A percentile compares a stretch with the other conserved stretches of the same genome.
phyloP scores from a whole-genome alignment of 2,113 vertebrate genomes.

The Falcunculus frontatus region DNA sequence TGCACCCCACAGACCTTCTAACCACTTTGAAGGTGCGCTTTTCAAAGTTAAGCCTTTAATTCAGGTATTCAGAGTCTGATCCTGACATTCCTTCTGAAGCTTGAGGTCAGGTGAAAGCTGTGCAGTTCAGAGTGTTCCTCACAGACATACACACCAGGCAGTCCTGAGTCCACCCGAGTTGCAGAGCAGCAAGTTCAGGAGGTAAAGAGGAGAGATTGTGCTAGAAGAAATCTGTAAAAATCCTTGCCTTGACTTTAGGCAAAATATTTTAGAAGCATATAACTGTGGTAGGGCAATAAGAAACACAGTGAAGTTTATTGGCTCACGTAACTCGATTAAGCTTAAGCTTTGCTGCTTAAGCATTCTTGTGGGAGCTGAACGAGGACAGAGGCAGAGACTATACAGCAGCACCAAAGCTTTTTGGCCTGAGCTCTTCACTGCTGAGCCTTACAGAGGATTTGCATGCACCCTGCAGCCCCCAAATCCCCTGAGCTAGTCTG shows the following conservation, averaged over 20 bases:
- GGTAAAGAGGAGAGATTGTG: not conserved
- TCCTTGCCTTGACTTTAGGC: not conserved
- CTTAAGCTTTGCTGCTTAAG: constrained; percentile 1
- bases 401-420: not conserved
- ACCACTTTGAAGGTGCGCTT: not conserved
- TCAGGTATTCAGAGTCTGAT: not conserved
- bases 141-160: not conserved
- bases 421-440: not conserved
- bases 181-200: not conserved
- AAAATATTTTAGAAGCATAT: not conserved
- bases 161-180: fast-evolving
- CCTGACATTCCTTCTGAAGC: not conserved
- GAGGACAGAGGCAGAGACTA: not conserved
- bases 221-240: not conserved
- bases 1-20: not conserved
- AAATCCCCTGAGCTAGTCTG: not conserved
- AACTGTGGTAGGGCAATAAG: not conserved
- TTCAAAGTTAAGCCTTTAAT: constrained; percentile 13
- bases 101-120: not conserved
- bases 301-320: not conserved
- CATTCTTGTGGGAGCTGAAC: not conserved
- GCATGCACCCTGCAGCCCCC: not conserved
- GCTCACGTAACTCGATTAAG: not conserved
- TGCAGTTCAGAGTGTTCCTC: not conserved
- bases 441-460: not conserved